Evolutionary conservation across 2,888 invertebrate genomes (phyloP).

Genomic region (Teleogryllus oceanicus): DNA sequence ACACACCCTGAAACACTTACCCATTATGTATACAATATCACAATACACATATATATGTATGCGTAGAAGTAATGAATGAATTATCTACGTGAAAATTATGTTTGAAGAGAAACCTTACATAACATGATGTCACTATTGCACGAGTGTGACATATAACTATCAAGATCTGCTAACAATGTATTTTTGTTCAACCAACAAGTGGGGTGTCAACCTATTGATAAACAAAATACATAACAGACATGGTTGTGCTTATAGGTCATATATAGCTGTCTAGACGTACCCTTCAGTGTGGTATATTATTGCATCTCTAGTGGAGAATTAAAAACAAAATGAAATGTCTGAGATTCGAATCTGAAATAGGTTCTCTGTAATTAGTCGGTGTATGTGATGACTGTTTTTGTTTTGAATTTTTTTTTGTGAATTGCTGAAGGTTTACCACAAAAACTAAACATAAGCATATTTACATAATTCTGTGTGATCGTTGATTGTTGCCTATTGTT

Average conservation of each 20-base stretch:
- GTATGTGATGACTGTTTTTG: constrained; percentile 26
- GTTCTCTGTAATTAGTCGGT: constrained; percentile 25
- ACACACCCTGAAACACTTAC: neutral
- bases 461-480: neutral
- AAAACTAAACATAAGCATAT: neutral
- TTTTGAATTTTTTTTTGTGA: constrained; percentile 4
- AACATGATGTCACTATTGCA: neutral
- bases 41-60: neutral
- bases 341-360: neutral
- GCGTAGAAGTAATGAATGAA: neutral
- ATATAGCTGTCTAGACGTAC: constrained; percentile 5
- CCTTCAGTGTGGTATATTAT: constrained; percentile 2
- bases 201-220: neutral
- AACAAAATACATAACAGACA: neutral
- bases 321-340: neutral
- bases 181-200: neutral
- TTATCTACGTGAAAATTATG: too few relatives aligned
- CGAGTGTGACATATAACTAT: neutral
- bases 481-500: neutral
- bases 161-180: neutral
- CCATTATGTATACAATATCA: neutral
- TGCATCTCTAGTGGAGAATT: constrained; percentile 1
- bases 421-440: constrained; percentile 11
- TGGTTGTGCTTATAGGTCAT: constrained; percentile 3
- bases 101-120: too few relatives aligned